These are phyloP conservation scores for Coptotermes formosanus DNA, from an alignment of 1,140 invertebrate species.

Conservation along the genomic window DNA sequence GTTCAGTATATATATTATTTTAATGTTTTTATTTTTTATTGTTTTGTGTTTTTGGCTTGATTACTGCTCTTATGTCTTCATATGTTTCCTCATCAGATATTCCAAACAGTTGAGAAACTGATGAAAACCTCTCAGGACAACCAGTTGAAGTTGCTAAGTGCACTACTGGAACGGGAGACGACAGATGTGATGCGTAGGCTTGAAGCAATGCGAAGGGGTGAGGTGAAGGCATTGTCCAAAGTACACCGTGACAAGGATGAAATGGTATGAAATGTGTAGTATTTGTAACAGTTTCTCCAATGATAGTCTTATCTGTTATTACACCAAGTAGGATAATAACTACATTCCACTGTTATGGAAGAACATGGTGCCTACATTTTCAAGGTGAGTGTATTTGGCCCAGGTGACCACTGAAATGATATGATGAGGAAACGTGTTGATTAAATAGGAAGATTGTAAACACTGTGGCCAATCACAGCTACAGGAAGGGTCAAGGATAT, in stretches of 20 bases:
- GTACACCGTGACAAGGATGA: slow-evolving; percentile 87
- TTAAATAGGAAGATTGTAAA: too few species aligned
- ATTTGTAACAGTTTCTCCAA: too few species aligned
- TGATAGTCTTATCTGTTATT: too few species aligned
- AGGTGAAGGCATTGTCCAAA: slow-evolving; percentile 79
- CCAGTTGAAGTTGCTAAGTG: slow-evolving; percentile 72
- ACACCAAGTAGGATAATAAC: too few species aligned
- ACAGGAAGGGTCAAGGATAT: too few species aligned
- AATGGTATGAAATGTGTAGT: slow-evolving; percentile 50
- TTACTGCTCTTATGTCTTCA: not conserved
- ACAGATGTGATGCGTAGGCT: slow-evolving; percentile 81
- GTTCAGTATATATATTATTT: too few species aligned
- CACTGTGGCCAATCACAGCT: too few species aligned
- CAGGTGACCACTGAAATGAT: too few species aligned
- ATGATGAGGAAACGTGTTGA: too few species aligned
- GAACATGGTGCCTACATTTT: too few species aligned
- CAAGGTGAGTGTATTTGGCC: too few species aligned
- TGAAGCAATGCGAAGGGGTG: slow-evolving; percentile 76
- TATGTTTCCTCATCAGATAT: slow-evolving; percentile 50
- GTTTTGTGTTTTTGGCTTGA: not conserved
- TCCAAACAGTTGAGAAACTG: slow-evolving; percentile 72
- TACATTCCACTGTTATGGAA: too few species aligned
- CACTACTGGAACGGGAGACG: slow-evolving; percentile 71
- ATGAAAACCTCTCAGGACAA: slow-evolving; percentile 73
- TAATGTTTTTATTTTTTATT: not conserved